A percentile compares a stretch with the other conserved stretches of the same genome.
Evolutionary conservation across 2,888 invertebrate species (phyloP).

Genomic region (Choristoneura rosaceana): DNA sequence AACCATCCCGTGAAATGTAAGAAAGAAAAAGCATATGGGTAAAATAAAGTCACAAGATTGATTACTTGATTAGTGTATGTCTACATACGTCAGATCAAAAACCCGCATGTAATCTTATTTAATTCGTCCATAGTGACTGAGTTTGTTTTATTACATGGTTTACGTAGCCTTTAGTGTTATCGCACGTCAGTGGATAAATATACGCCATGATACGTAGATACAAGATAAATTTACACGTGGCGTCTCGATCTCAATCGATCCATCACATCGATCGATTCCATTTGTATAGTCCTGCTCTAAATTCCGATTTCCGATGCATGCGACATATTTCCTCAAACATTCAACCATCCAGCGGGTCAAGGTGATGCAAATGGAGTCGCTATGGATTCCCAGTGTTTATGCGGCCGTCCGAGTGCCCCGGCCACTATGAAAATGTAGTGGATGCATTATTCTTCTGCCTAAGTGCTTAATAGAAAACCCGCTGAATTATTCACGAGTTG

Average conservation of each 20-base stretch:
- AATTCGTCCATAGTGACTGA: constrained; percentile 25
- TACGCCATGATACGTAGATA: constrained; percentile 28
- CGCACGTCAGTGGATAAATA: constrained; percentile 24
- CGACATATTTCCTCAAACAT: constrained; percentile 47
- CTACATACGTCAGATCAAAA: not conserved
- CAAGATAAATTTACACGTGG: constrained; percentile 32
- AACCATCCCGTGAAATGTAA: not conserved
- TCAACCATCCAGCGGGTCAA: constrained; percentile 57
- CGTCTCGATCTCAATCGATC: constrained; percentile 9
- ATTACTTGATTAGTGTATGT: not conserved
- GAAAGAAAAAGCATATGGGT: not conserved
- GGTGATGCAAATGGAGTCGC: constrained; percentile 63
- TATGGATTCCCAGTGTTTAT: constrained; percentile 58
- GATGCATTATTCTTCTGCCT: constrained; percentile 76
- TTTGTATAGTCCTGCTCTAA: constrained; percentile 35
- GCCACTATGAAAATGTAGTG: constrained; percentile 69
- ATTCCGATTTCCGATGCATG: constrained; percentile 30
- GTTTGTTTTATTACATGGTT: constrained; percentile 19
- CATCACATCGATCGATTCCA: constrained; percentile 13
- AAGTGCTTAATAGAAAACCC: constrained; percentile 77
- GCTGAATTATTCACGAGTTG: constrained; percentile 77
- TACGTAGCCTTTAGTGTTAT: constrained; percentile 19
- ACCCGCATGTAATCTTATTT: constrained; percentile 12
- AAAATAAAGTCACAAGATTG: not conserved
- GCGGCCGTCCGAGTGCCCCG: constrained; percentile 58